Conservation (phyloP, 2,888 invertebrate species). For the Pecten maximus region DNA sequence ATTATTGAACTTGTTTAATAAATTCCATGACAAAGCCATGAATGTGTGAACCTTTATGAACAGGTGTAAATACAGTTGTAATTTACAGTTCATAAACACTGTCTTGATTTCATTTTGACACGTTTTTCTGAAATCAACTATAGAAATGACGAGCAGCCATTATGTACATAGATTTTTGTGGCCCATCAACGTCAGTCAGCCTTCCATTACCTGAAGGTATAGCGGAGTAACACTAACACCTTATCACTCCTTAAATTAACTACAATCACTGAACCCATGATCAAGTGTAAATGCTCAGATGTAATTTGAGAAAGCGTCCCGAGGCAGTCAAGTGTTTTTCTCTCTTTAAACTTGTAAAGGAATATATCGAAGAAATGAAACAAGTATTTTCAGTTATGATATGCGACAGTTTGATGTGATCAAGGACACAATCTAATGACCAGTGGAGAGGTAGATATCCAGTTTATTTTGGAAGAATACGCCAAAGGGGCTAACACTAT, state of each 20-base stretch:
- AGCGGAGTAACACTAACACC: neutral
- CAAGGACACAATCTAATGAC: no score
- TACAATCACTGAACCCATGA: neutral
- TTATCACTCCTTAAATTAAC: constrained; percentile 6
- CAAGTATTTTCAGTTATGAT: neutral
- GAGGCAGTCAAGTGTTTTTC: neutral
- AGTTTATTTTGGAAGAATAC: no score
- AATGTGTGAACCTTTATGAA: no score
- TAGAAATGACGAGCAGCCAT: neutral
- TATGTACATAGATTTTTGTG: constrained; percentile 2
- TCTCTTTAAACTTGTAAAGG: neutral
- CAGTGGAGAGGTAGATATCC: no score
- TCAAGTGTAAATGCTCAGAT: neutral
- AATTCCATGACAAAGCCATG: no score
- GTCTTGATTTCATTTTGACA: neutral
- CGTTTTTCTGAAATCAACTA: neutral
- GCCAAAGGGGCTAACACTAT: no score
- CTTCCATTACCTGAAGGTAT: neutral
- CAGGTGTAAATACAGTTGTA: neutral
- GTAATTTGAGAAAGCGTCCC: constrained; percentile 14
- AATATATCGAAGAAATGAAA: neutral
- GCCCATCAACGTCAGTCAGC: neutral
- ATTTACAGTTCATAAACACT: neutral
- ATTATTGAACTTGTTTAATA: no score
- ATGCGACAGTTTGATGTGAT: no score